phyloP scores from a whole-genome alignment of 2,113 vertebrate genomes.

The Charadrius vociferus region DNA sequence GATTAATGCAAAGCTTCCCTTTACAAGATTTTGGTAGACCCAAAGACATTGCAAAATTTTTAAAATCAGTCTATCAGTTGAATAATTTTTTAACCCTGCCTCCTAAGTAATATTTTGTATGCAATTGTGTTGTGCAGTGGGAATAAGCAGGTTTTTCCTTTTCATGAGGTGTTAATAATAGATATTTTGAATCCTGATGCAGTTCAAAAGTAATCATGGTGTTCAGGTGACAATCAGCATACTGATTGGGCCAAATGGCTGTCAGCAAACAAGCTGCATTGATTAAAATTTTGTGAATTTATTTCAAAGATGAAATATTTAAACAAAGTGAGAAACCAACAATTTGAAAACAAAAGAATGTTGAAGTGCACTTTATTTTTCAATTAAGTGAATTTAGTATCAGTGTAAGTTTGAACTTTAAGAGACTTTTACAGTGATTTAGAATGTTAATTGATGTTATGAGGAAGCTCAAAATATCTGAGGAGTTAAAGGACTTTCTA shows the following conservation, averaged over 20 bases:
- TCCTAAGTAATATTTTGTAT: not conserved
- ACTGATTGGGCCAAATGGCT: not conserved
- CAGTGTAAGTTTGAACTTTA: not conserved
- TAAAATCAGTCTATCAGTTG: accelerated
- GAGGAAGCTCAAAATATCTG: not conserved
- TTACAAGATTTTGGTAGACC: not conserved
- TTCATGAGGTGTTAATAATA: not conserved
- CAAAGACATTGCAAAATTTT: not conserved
- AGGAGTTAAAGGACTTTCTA: not conserved
- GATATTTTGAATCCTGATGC: not conserved
- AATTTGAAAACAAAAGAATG: not conserved
- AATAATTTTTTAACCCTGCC: not conserved
- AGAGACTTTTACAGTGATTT: not conserved
- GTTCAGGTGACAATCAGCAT: not conserved
- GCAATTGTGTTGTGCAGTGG: not conserved
- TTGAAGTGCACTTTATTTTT: not conserved
- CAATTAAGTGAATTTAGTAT: not conserved
- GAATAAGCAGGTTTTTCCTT: not conserved
- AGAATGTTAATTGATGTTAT: not conserved
- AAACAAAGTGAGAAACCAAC: not conserved
- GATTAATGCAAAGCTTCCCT: not conserved
- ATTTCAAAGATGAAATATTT: not conserved
- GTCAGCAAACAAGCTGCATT: not conserved
- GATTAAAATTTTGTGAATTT: not conserved
- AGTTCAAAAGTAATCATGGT: not conserved